These are phyloP conservation scores for Protobothrops mucrosquamatus DNA, from an alignment of 2,113 vertebrate species.

Conservation along the genomic window DNA sequence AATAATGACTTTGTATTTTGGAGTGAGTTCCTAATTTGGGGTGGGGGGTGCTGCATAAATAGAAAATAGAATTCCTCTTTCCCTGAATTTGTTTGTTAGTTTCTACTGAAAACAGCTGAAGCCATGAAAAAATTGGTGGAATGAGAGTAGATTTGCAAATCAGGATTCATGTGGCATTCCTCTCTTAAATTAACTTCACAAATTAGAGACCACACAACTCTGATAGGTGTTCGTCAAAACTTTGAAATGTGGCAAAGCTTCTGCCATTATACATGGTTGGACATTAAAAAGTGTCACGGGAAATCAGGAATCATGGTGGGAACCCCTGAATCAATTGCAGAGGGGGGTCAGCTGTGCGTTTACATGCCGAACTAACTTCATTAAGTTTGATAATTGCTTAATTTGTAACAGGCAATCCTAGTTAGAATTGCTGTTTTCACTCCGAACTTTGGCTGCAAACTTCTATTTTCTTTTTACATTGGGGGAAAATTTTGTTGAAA, in stretches of 20 bases:
- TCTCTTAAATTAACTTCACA: neutral
- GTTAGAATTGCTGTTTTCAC: neutral
- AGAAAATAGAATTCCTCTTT: neutral
- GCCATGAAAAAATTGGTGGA: neutral
- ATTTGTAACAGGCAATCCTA: conserved; percentile 11
- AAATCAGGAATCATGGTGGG: neutral
- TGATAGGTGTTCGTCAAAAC: neutral
- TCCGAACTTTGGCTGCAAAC: neutral
- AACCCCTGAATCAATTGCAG: neutral
- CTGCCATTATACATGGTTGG: neutral
- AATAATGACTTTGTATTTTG: neutral
- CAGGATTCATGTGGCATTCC: neutral
- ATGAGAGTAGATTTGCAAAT: neutral
- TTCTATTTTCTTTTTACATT: neutral
- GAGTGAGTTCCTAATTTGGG: neutral
- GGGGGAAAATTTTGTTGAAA: neutral
- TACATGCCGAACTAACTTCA: neutral
- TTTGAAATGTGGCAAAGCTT: neutral
- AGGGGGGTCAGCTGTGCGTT: neutral
- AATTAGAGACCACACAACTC: neutral
- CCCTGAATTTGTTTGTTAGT: neutral
- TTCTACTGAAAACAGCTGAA: neutral
- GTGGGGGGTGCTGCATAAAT: neutral
- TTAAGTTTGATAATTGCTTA: conserved; percentile 10
- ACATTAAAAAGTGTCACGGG: neutral